Conservation (phyloP, 1,140 invertebrate species). For the Lordiphosa stackelbergi region DNA sequence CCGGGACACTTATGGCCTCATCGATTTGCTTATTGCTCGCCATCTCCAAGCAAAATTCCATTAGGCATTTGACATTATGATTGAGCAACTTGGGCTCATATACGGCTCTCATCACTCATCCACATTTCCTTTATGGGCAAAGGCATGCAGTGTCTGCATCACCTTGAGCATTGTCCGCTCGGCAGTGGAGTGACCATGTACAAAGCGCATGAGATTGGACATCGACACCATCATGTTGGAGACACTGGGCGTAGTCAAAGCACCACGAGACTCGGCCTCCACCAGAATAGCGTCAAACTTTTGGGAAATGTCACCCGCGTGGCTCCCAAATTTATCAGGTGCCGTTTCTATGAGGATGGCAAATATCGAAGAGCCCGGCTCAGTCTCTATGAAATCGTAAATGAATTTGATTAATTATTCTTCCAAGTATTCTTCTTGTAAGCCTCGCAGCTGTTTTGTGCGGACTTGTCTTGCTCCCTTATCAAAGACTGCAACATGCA, state of each 20-base stretch:
- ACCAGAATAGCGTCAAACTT: constrained; percentile 53
- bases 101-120: constrained; percentile 84
- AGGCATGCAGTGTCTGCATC: constrained; percentile 80
- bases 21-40: constrained; percentile 79
- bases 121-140: constrained; percentile 80
- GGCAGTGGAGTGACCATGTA: constrained; percentile 52
- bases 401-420: constrained; percentile 84
- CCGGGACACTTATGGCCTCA: constrained; percentile 82
- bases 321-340: constrained; percentile 70
- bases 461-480: constrained; percentile 81
- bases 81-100: constrained; percentile 81
- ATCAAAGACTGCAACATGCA: constrained; percentile 80
- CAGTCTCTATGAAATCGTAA: constrained; percentile 61
- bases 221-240: constrained; percentile 61
- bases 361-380: constrained; percentile 70
- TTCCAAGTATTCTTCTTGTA: constrained; percentile 81
- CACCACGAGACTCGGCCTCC: constrained; percentile 45
- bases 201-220: constrained; percentile 59
- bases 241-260: constrained; percentile 59
- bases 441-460: constrained; percentile 82
- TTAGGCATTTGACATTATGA: constrained; percentile 82
- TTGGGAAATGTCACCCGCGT: constrained; percentile 61
- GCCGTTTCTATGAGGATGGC: constrained; percentile 60
- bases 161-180: constrained; percentile 81
- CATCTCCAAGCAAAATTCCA: constrained; percentile 84